Evolutionary conservation across 2,113 vertebrate genomes (phyloP).

Genomic region (Tetrao urogallus): DNA sequence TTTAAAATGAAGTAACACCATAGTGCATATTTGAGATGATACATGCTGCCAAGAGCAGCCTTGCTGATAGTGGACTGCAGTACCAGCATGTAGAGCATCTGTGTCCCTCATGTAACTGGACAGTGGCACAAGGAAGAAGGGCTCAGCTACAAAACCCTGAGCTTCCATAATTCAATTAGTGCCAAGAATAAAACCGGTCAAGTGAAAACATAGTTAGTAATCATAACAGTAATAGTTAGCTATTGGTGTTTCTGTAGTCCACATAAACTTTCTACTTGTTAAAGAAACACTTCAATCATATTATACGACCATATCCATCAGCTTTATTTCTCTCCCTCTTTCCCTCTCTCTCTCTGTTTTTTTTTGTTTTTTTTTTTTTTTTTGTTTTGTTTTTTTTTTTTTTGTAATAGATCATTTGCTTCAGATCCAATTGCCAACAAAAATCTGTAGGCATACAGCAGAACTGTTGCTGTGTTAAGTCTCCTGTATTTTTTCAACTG

Average conservation of each 20-base stretch:
- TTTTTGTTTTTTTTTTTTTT: not conserved
- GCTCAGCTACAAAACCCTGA: not conserved
- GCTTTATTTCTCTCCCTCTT: not conserved
- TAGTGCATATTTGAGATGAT: not conserved
- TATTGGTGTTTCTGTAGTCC: not conserved
- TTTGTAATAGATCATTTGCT: not conserved
- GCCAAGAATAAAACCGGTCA: not conserved
- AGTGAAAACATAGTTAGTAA: not conserved
- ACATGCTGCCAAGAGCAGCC: not conserved
- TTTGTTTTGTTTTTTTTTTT: not conserved
- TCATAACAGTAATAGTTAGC: not conserved
- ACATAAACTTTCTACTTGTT: not conserved
- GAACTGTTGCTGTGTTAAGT: constrained; percentile 49
- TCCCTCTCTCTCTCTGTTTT: not conserved
- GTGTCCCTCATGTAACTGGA: rapidly evolving
- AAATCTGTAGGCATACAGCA: not conserved
- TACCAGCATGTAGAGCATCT: not conserved
- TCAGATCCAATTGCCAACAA: constrained; percentile 60
- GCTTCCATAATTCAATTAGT: not conserved
- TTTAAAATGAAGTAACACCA: not conserved
- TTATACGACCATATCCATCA: not conserved
- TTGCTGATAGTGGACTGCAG: not conserved
- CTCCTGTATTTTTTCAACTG: constrained; percentile 60
- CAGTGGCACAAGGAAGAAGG: not conserved
- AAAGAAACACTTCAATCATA: not conserved